Evolutionary conservation across 2,888 invertebrate species (phyloP), one percentile per base, ranked within the genome.

Genomic region (Eilema griseolum): DNA sequence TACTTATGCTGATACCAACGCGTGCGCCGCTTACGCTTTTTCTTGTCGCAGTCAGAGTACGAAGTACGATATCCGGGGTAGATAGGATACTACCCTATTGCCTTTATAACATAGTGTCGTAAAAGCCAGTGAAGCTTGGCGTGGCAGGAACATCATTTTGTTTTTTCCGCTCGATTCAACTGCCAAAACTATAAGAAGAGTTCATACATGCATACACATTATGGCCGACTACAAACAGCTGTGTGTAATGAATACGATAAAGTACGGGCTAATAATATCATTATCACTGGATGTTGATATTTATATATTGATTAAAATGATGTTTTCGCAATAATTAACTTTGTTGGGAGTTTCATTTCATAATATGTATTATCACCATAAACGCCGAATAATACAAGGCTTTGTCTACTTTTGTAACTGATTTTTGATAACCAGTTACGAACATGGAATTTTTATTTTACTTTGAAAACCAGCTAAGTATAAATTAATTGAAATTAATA

Each of bases 81-180:
- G 26, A 71, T 69, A 61, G 41, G 52, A 75, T 66, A 23, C 68
- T 69, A 60, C 57, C 52, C 64, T 68, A n/a, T 69, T 70, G 63
- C 56, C 62, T 66, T 61, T 71, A 71, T 52, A 73, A 60, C 71
- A 73, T 72, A 28, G 59, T 61, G 69, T 73, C 77, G 65, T 82
- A 81, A 81, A 81, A 83, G 66, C 72, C 77, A 79, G 79, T 76
- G 79, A 74, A 70, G 72, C 72, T 69, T 64, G 66, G 69, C 56
- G 37, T 46, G 60, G 63, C 67, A 67, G 41, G 59, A 66, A 71
- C 60, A 72, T 52, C 60, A 66, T 66, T 63, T 24, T 63, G 41
- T 62, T 73, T 62, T 73, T 78, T 76, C 66, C 73, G 77, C 73
- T 76, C 67, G 64, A 75, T 28, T 81, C 24, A 63, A 69, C 76